phyloP scores from a whole-genome alignment of 2,113 vertebrate genomes.

The Chroicocephalus ridibundus region DNA sequence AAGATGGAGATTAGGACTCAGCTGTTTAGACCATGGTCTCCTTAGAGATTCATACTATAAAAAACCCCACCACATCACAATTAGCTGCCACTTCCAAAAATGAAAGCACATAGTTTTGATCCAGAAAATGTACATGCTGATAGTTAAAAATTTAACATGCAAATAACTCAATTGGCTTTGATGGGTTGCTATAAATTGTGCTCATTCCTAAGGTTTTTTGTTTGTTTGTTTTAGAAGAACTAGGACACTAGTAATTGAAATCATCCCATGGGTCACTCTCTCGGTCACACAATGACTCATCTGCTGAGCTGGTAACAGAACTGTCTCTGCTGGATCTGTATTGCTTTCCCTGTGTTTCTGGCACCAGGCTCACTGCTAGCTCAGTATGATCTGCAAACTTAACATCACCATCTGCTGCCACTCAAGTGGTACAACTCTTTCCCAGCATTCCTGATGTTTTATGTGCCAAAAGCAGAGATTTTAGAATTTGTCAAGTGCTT shows the following conservation, averaged over 20 bases:
- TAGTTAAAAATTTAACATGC: background rate
- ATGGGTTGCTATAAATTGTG: background rate
- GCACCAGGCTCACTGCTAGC: conserved; percentile 14
- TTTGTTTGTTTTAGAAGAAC: background rate
- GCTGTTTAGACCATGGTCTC: background rate
- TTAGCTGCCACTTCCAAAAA: background rate
- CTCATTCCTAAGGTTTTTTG: background rate
- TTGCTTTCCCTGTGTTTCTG: conserved; percentile 15
- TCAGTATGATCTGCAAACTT: conserved; percentile 36
- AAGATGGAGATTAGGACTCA: background rate
- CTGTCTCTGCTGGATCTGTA: conserved; percentile 34
- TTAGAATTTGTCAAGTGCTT: conserved; percentile 4
- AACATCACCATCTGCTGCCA: conserved; percentile 59
- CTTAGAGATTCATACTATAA: background rate
- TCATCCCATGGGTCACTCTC: background rate
- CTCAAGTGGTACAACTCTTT: conserved; percentile 52
- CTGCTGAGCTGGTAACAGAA: conserved; percentile 39
- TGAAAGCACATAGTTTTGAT: background rate
- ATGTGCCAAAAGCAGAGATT: conserved; percentile 14
- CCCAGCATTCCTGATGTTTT: conserved; percentile 36
- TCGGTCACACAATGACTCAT: conserved; percentile 38
- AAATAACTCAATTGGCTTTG: background rate
- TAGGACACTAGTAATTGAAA: background rate
- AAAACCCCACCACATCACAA: background rate
- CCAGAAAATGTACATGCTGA: background rate